Conservation (phyloP, 1,140 invertebrate genomes). For the Ephestia elutella region DNA sequence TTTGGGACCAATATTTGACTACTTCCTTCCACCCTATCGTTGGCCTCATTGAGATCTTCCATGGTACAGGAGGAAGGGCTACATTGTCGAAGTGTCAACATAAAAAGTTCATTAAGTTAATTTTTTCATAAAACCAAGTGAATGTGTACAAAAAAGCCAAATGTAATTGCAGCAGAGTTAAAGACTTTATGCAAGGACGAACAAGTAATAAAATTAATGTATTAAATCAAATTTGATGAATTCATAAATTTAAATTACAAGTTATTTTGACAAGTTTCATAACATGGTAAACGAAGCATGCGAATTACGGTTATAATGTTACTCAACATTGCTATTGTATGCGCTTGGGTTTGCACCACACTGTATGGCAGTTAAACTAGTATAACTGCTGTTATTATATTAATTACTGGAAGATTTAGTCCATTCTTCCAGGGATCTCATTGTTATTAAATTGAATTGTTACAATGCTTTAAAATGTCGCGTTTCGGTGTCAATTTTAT, state of each 20-base stretch:
- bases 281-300: constrained; percentile 10
- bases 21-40: no score
- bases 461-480: not conserved
- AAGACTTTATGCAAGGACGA: no score
- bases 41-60: no score
- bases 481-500: not conserved
- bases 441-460: not conserved
- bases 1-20: no score
- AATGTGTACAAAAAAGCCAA: no score
- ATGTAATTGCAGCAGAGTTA: no score
- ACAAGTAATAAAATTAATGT: no score
- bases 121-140: no score
- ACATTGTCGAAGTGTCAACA: no score
- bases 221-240: no score
- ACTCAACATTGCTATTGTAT: not conserved
- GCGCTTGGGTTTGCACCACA: not conserved
- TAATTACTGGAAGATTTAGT: not conserved
- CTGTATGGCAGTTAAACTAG: not conserved
- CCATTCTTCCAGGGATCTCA: not conserved
- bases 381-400: constrained; percentile 7
- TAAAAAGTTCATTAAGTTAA: no score
- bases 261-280: constrained; percentile 6
- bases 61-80: no score
- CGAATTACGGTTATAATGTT: constrained; percentile 6
- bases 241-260: not conserved